Base-by-base conservation (phyloP, 2,113 vertebrate species). In the Pollachius pollachius region DNA sequence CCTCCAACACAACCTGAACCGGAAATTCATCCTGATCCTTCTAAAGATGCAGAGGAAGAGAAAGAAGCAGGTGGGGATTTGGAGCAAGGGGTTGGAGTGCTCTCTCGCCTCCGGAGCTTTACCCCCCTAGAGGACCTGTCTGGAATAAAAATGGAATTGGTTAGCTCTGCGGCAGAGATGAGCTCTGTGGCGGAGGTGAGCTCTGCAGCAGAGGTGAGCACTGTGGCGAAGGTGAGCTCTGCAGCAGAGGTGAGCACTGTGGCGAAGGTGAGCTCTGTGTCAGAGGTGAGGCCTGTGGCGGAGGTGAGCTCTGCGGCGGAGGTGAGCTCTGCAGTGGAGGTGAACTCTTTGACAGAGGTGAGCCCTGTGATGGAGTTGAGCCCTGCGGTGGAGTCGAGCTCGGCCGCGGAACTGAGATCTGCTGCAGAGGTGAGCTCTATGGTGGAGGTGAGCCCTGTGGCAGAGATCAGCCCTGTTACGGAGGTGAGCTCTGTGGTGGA, bases 91-190 rank as follows among this genome's bases (percentile, higher is more conserved):
- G 17, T 72, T 21, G 68, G 19, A 1, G 5, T 68, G 1, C 69
- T 82, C 60, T 83, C 81, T 57, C 62, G 70, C 52, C 54, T 84
- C 69, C 77, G 85, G 78, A 93, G 85, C 68, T 92, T 89, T 54
- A 79, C 78, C 66, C 84, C 86, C 1, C 84, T 41, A 19, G 87
- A 90, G 70, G 86, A 91, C 81, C 84, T 90, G 67, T 90, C 85
- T 5, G 68, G 41, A 25, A 74, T 86, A 15, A 65, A 61, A 17
- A 30, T 11, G 7, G 62, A 11, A 6, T 6, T 12, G n/a, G 58
- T n/a, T 1, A 60, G 3, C n/a, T 17, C 18, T 21, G 21, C n/a
- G 1, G 6, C n/a, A 60, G 21, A 18, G 21, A 15, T 27, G 15
- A 30, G 12, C 25, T 16, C 25, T 19, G 17, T 12, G 30, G 6